Base-by-base conservation (phyloP, 2,797 vertebrate genomes). In the Ateles fusciceps region DNA sequence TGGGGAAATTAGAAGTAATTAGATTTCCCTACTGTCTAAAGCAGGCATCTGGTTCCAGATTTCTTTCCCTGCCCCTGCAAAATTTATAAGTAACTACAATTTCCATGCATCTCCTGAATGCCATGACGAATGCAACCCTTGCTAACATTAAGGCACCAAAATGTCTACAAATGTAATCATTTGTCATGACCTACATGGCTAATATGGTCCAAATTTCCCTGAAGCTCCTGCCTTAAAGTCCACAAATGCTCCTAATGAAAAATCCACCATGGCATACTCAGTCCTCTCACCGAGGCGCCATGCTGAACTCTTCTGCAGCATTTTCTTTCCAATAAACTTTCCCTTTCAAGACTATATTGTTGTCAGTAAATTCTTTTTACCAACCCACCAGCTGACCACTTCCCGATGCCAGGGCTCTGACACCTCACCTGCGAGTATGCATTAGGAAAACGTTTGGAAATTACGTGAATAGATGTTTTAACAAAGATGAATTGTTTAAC, bases 401-500 rank as follows among this genome's bases (percentile, higher is more conserved):
- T 9, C 33, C 33, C 0, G 15, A n/a, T 68, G 33, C 8, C 7
- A 68, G 64, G 7, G 4, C 64, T 68, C 33, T 68, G 64, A 68
- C 15, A 68, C 64, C 61, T 68, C 64, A 68, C 64, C 64, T n/a
- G 64, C 7, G 4, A 19, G 33, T 68, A 68, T n/a, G 64, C 39
- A 84, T 86, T 74, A 84, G 36, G 46, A 57, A 80, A 95, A 94
- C 14, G 11, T 11, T 46, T 87, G 22, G 28, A 59, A 64, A 94
- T 85, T 89, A 85, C 52, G 19, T 85, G 48, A 89, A 91, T 24
- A 36, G 4, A 75, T 95, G 2, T 95, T 97, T 92, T 87, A 30
- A 42, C 55, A 91, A 97, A 96, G 46, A 96, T 19, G 4, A 96
- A 94, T 86, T 89, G 15, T 64, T 92, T 91, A 89, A 68, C 89